Percentiles rank a stretch among this genome's conserved stretches.
phyloP scores from a whole-genome alignment of 2,888 invertebrate genomes.

The Myopa tessellatipennis region DNA sequence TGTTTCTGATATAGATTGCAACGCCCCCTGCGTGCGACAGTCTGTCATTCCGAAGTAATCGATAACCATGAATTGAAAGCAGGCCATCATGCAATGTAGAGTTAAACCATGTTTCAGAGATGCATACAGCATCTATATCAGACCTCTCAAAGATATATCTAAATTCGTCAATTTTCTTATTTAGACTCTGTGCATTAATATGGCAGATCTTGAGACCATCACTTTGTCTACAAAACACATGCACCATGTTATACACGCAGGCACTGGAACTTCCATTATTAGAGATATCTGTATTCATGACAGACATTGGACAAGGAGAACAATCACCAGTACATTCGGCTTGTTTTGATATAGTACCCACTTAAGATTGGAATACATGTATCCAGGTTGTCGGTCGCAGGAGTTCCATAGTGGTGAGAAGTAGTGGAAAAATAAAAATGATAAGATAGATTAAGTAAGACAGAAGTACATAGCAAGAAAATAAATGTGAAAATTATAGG shows the following conservation, averaged over 20 bases:
- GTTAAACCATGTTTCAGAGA: neutral
- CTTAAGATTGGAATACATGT: no score
- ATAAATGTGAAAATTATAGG: no score
- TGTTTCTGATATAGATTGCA: neutral
- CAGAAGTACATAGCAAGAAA: no score
- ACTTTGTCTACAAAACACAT: neutral
- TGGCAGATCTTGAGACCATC: slow-evolving; percentile 9
- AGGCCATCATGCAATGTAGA: neutral
- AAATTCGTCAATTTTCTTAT: slow-evolving; percentile 18
- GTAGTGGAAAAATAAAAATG: no score
- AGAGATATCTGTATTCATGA: neutral
- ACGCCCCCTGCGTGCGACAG: neutral
- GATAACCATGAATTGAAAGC: neutral
- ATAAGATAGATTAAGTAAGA: no score
- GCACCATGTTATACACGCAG: neutral
- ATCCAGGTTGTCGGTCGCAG: no score
- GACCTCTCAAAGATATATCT: slow-evolving; percentile 12
- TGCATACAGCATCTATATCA: neutral
- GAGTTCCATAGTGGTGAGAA: no score
- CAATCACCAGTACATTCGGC: no score
- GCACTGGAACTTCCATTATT: neutral
- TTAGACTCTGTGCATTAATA: slow-evolving; percentile 24
- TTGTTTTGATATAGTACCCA: no score
- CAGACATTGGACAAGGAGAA: neutral
- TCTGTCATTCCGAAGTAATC: neutral